Conservation (phyloP, 1,140 invertebrate genomes). For the Stenopsyche tienmushanensis region DNA sequence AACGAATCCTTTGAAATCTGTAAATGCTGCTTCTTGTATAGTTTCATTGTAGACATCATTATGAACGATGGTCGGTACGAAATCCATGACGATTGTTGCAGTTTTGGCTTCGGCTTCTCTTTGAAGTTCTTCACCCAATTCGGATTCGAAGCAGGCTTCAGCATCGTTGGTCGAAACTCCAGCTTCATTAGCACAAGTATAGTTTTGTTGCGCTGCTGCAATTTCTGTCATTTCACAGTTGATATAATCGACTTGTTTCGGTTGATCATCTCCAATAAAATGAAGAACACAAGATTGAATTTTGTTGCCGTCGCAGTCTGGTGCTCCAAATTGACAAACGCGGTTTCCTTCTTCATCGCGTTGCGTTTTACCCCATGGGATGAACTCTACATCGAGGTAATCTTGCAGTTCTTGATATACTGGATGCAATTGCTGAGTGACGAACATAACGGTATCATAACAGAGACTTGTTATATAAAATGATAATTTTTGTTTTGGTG, state of each 20-base stretch:
- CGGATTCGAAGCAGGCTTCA: slow-evolving; percentile 19
- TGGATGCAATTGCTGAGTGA: slow-evolving; percentile 42
- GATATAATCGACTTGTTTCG: slow-evolving; percentile 45
- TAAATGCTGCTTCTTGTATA: slow-evolving; percentile 21
- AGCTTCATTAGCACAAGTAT: slow-evolving; percentile 9
- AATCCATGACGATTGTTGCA: slow-evolving; percentile 21
- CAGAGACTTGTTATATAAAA: slow-evolving; percentile 46
- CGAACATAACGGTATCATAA: slow-evolving; percentile 44
- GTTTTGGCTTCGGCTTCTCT: slow-evolving; percentile 21
- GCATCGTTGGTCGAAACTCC: slow-evolving; percentile 6
- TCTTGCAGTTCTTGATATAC: slow-evolving; percentile 45
- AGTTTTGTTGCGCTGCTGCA: slow-evolving; percentile 3
- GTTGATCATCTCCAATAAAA: slow-evolving; percentile 10
- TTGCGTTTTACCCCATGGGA: slow-evolving; percentile 49
- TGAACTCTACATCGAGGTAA: slow-evolving; percentile 47
- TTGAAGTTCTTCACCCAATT: slow-evolving; percentile 18
- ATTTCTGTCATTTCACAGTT: slow-evolving; percentile 47
- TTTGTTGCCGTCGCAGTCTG: slow-evolving; percentile 21
- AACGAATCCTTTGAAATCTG: slow-evolving; percentile 27
- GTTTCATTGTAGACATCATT: slow-evolving; percentile 17
- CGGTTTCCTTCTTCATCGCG: slow-evolving; percentile 37
- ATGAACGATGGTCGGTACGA: slow-evolving; percentile 36
- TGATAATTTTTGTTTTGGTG: no score
- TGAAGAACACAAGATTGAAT: slow-evolving; percentile 18
- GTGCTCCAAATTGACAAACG: slow-evolving; percentile 10